phyloP scores from a whole-genome alignment of 1,140 invertebrate species.

The Ctenoplectra terminalis region DNA sequence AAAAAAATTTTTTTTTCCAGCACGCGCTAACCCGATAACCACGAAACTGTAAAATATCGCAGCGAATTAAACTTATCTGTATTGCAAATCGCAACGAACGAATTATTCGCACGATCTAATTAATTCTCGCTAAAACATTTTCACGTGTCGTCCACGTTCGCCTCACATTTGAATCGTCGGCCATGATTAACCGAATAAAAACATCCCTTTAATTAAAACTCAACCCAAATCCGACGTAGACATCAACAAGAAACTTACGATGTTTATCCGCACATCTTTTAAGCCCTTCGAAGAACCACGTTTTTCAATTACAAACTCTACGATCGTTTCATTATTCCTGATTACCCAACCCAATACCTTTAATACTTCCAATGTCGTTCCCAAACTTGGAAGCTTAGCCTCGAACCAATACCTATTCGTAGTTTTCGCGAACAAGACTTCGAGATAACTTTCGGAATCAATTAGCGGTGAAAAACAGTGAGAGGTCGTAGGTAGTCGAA shows the following conservation, averaged over 20 bases:
- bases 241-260: too few relatives aligned
- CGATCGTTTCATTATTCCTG: background rate
- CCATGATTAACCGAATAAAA: background rate
- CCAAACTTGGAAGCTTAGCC: too few relatives aligned
- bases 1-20: background rate
- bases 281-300: background rate
- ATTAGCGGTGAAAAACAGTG: background rate
- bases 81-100: background rate
- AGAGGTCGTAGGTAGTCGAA: too few relatives aligned
- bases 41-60: background rate
- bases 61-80: slow-evolving; percentile 8
- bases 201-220: background rate
- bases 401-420: too few relatives aligned
- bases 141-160: background rate
- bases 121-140: slow-evolving; percentile 12
- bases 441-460: background rate
- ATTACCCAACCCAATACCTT: too few relatives aligned
- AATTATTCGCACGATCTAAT: background rate
- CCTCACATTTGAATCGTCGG: background rate
- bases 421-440: too few relatives aligned
- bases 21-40: background rate
- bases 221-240: background rate
- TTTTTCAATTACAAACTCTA: background rate
- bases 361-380: too few relatives aligned
- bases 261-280: too few relatives aligned